Conservation (phyloP, 1,140 invertebrate genomes). For the Drosophila micromelanica region DNA sequence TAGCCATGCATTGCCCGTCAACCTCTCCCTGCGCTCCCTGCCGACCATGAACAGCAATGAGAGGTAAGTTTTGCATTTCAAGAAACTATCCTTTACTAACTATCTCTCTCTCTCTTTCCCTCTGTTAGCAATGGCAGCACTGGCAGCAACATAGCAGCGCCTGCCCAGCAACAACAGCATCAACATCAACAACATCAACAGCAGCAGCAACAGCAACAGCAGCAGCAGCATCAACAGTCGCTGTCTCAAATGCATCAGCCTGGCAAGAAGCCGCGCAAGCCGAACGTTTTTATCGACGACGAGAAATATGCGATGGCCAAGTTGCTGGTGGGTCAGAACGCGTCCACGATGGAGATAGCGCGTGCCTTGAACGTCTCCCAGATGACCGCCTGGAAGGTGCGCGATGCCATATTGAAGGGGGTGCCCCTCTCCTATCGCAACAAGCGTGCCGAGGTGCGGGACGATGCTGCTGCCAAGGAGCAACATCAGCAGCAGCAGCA, state of each 20-base stretch:
- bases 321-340: slow-evolving; percentile 74
- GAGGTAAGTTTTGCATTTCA: slow-evolving; percentile 33
- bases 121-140: slow-evolving; percentile 59
- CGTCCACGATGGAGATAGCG: slow-evolving; percentile 82
- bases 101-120: not conserved
- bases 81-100: not conserved
- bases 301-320: slow-evolving; percentile 83
- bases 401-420: slow-evolving; percentile 81
- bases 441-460: slow-evolving; percentile 61
- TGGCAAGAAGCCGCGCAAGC: slow-evolving; percentile 80
- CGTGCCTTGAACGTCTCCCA: slow-evolving; percentile 78
- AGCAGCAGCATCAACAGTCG: slow-evolving; percentile 28
- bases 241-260: slow-evolving; percentile 30
- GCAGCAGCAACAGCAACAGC: slow-evolving; percentile 32
- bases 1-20: slow-evolving; percentile 74
- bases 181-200: slow-evolving; percentile 14
- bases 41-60: slow-evolving; percentile 72
- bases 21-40: slow-evolving; percentile 75
- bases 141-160: slow-evolving; percentile 49
- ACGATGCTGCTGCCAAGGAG: slow-evolving; percentile 44
- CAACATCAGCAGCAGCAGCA: slow-evolving; percentile 45
- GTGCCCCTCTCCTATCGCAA: slow-evolving; percentile 81
- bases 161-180: slow-evolving; percentile 27
- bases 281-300: slow-evolving; percentile 83
- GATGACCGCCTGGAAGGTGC: slow-evolving; percentile 83